Base-by-base conservation (phyloP, 2,797 vertebrate genomes). In the Dendrocincla tyrannina region DNA sequence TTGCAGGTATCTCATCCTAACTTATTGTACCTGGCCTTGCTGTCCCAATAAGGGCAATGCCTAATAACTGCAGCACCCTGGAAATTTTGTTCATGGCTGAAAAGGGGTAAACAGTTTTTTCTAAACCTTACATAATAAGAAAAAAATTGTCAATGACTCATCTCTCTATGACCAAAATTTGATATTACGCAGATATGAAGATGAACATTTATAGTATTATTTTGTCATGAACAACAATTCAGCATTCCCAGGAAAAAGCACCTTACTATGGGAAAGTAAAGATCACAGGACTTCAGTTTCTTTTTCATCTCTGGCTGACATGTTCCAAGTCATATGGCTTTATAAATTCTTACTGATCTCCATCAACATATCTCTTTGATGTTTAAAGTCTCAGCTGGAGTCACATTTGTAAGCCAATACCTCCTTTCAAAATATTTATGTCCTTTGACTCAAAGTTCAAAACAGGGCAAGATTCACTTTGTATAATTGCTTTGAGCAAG, bases 381-480 rank as follows among this genome's bases (percentile, higher is more conserved):
- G 72, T 93, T 80, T 95, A 88, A 94, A 91, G 64, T 80, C 93
- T 95, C 90, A 89, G 80, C 79, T 94, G 85, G 87, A 80, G 74
- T 76, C 72, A 60, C 41, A 77, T 68, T 86, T 47, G 79, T 91
- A 89, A 96, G 56, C 77, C 82, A 75, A 84, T 63, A 95, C 78
- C 67, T 92, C 46, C 44, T 96, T 94, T 96, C 92, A 96, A 95
- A 97, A 95, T 89, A 89, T 91, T 93, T 96, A 76, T 33, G 70
- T 90, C 73, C 78, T 93, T 94, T 41, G n/a, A 94, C 80, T 80
- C 64, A 81, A 72, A 89, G 60, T 94, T 97, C 73, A 86, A 93
- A 95, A 92, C 13, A 30, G 44, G 76, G 39, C 66, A 94, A 94
- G 46, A 88, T 69, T 85, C 72, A 69, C 91, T 95, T 77, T 72